phyloP scores from a whole-genome alignment of 2,888 invertebrate genomes.

The Meliscaeva auricollis region DNA sequence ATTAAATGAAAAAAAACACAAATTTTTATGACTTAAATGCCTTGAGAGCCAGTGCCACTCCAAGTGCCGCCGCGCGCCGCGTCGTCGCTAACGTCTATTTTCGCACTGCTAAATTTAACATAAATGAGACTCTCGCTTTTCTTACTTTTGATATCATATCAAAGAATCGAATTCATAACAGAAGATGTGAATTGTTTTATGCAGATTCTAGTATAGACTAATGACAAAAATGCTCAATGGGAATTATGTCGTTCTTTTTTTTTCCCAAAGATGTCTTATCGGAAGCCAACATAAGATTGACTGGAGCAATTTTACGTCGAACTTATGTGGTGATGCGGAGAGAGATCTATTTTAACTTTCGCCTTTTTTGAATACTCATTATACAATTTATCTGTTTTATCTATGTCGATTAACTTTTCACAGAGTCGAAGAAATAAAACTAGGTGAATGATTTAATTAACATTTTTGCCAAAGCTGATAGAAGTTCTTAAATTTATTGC shows the following conservation, averaged over 20 bases:
- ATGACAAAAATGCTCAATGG: not conserved
- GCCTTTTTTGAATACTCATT: conserved; percentile 5
- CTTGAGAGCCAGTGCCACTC: not conserved
- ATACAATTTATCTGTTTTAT: not conserved
- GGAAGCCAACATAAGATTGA: not conserved
- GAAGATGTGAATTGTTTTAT: conserved; percentile 19
- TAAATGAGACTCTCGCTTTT: conserved; percentile 10
- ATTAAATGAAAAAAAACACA: conserved; percentile 46
- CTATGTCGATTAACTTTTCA: not conserved
- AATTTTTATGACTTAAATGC: conserved; percentile 39
- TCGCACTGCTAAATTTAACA: too few species aligned
- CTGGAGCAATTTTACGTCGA: not conserved
- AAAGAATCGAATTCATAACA: conserved; percentile 5
- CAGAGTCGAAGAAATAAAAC: not conserved
- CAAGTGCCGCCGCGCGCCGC: not conserved
- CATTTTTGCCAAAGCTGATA: not conserved
- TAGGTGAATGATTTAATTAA: conserved; percentile 34
- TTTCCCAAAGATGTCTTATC: too few species aligned
- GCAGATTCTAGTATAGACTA: not conserved
- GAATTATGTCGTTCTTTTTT: not conserved
- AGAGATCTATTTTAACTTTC: conserved; percentile 31
- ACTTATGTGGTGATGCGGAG: not conserved
- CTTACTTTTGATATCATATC: not conserved
- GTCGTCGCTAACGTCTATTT: too few species aligned
- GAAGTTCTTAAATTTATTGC: not conserved